Evolutionary conservation across 2,888 invertebrate genomes (phyloP).

Genomic region (Plagiodera versicolora): DNA sequence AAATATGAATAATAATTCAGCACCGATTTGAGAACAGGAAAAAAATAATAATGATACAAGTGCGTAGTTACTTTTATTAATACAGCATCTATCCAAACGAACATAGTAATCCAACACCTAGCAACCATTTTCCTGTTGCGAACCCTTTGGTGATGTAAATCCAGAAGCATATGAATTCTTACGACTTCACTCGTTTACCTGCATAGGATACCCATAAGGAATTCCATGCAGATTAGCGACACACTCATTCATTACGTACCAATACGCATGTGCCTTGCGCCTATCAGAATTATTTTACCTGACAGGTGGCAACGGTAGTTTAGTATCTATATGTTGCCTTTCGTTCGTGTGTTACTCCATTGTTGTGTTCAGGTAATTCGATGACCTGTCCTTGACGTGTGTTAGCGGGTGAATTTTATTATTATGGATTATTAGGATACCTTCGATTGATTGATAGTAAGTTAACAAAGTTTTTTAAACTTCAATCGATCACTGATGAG

Average conservation of each 20-base stretch:
- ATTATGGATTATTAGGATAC: constrained; percentile 1
- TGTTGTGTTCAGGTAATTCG: neutral
- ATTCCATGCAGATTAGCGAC: neutral
- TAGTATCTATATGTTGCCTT: constrained; percentile 31
- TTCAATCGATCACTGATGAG: neutral
- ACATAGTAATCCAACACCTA: no score
- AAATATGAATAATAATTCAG: no score
- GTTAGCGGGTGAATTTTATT: neutral
- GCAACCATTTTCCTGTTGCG: no score
- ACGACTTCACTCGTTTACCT: no score
- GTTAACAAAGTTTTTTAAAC: neutral
- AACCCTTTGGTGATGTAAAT: no score
- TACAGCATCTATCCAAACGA: no score
- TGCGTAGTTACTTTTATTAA: no score
- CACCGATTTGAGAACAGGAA: no score
- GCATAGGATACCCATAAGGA: no score
- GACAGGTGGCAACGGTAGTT: constrained; percentile 36
- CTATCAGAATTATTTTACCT: constrained; percentile 34
- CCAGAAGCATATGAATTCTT: no score
- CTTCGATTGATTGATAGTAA: neutral
- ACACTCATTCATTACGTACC: neutral
- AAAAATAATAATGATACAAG: no score
- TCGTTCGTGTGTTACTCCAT: constrained; percentile 17
- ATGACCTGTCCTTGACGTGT: neutral
- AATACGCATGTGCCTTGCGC: constrained; percentile 40